phyloP scores from a whole-genome alignment of 2,113 vertebrate species.

The Sinosuthora webbiana region DNA sequence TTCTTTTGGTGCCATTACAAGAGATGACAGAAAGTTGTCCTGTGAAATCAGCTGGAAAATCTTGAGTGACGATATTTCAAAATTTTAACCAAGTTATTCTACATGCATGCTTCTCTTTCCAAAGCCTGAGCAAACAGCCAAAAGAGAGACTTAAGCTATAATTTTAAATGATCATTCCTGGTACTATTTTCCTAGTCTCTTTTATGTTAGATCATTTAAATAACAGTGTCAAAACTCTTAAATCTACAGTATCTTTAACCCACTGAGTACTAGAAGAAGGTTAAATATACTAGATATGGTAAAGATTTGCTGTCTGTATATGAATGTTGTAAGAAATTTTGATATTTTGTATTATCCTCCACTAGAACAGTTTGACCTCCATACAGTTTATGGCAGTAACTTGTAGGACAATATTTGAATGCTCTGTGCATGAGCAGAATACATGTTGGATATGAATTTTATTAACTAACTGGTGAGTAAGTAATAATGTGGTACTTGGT shows the following conservation, averaged over 20 bases:
- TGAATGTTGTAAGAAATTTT: not conserved
- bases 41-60: conserved; percentile 1
- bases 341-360: not conserved
- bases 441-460: conserved; percentile 5
- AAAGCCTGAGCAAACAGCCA: not conserved
- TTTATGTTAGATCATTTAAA: not conserved
- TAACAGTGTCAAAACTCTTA: not conserved
- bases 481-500: conserved; percentile 2
- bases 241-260: not conserved
- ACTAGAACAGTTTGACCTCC: not conserved
- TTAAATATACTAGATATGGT: not conserved
- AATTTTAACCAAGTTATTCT: not conserved
- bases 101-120: not conserved
- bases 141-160: not conserved
- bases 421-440: not conserved
- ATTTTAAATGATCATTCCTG: not conserved
- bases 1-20: not conserved
- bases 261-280: not conserved
- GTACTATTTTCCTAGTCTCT: not conserved
- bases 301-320: not conserved
- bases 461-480: conserved; percentile 35
- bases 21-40: not conserved
- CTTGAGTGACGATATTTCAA: not conserved
- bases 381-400: not conserved
- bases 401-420: not conserved